Conservation (phyloP, 2,888 invertebrate species). For the Eupelmus urozonus region DNA sequence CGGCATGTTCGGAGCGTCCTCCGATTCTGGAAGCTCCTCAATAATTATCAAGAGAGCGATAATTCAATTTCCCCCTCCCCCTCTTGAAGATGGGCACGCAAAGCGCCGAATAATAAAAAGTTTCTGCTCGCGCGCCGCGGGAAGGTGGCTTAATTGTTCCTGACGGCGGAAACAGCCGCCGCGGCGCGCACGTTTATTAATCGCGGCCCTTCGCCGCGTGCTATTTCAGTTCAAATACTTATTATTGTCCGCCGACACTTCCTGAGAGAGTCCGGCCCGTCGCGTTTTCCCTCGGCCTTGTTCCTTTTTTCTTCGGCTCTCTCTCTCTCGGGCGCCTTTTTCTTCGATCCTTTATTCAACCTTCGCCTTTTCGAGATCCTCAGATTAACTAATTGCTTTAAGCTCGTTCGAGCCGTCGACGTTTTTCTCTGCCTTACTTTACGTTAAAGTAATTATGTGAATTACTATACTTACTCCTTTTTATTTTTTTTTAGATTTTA, state of each 20-base stretch:
- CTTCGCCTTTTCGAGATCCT: conserved; percentile 1
- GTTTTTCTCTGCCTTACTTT: background rate
- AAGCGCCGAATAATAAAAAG: conserved; percentile 55
- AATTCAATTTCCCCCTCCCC: conserved; percentile 36
- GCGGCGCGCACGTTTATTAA: conserved; percentile 47
- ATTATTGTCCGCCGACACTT: conserved; percentile 49
- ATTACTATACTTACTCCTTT: no score
- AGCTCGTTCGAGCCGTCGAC: background rate
- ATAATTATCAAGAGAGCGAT: conserved; percentile 55
- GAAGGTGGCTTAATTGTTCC: conserved; percentile 55
- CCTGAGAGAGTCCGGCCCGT: conserved; percentile 30
- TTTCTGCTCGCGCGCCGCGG: conserved; percentile 35
- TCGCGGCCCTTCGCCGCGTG: conserved; percentile 28
- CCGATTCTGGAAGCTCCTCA: background rate
- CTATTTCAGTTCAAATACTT: conserved; percentile 37
- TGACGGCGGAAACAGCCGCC: conserved; percentile 34
- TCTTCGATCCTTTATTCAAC: no score
- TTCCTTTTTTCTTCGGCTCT: background rate
- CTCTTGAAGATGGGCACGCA: background rate
- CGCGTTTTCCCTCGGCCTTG: background rate
- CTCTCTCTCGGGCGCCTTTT: background rate
- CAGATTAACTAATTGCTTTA: conserved; percentile 40
- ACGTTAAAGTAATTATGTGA: no score
- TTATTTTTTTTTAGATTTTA: no score
- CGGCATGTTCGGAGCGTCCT: background rate